A percentile compares a stretch with the other conserved stretches of the same genome.
These are phyloP conservation scores for Speoplatyrhinus poulsoni DNA, from an alignment of 2,113 vertebrate species.

Conservation along the genomic window DNA sequence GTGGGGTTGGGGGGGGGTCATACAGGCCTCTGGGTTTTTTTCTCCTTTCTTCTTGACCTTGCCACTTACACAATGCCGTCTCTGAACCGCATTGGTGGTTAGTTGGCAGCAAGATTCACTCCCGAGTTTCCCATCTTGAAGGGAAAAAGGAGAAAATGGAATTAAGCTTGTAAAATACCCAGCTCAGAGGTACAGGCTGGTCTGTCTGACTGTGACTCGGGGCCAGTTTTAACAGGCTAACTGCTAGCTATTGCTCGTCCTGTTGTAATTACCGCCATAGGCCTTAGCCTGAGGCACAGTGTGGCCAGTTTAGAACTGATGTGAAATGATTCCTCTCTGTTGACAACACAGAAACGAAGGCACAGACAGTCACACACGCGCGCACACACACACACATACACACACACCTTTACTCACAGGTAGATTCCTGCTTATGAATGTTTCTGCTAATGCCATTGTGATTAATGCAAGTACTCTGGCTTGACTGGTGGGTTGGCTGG, in stretches of 20 bases:
- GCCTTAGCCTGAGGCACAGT: slow-evolving; percentile 30
- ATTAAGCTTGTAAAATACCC: slow-evolving; percentile 54
- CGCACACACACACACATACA: not conserved
- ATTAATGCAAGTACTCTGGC: not conserved
- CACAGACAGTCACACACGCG: not conserved
- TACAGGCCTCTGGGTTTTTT: slow-evolving; percentile 51
- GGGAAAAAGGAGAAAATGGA: slow-evolving; percentile 19
- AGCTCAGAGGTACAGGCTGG: slow-evolving; percentile 38
- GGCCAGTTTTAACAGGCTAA: slow-evolving; percentile 36
- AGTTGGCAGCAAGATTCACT: too few relatives aligned
- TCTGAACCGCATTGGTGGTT: slow-evolving; percentile 50
- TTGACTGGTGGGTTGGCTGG: not conserved
- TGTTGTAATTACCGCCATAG: slow-evolving; percentile 40
- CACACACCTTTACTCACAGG: not conserved
- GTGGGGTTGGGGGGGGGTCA: slow-evolving; percentile 28
- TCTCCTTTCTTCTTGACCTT: slow-evolving; percentile 63
- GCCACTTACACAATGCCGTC: slow-evolving; percentile 44
- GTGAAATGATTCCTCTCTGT: not conserved
- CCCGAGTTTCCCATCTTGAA: slow-evolving; percentile 5
- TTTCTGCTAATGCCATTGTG: not conserved
- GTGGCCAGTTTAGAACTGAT: slow-evolving; percentile 7
- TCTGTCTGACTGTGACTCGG: slow-evolving; percentile 13
- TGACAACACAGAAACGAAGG: not conserved
- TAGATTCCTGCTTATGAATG: slow-evolving; percentile 1
- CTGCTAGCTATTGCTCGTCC: slow-evolving; percentile 34